phyloP scores from a whole-genome alignment of 2,113 vertebrate species.

The Dicentrarchus labrax region DNA sequence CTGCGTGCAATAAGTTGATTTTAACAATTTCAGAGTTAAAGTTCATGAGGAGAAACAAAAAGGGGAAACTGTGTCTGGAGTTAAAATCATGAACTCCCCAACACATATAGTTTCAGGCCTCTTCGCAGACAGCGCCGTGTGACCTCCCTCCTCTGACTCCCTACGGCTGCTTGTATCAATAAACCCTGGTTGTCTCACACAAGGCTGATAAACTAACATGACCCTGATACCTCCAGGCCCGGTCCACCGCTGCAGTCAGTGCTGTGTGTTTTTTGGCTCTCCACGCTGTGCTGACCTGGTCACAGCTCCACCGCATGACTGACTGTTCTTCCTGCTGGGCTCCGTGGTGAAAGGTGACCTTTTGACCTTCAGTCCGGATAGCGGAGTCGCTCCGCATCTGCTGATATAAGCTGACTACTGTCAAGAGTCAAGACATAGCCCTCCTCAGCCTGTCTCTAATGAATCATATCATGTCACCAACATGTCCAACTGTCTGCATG shows the following conservation, averaged over 20 bases:
- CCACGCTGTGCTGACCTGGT: background rate
- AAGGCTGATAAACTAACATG: conserved; percentile 28
- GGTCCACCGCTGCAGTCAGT: background rate
- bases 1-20: background rate
- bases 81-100: background rate
- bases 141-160: conserved; percentile 22
- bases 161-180: conserved; percentile 32
- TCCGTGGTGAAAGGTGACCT: conserved; percentile 17
- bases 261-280: conserved; percentile 8
- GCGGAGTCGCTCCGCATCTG: background rate
- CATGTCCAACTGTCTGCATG: background rate
- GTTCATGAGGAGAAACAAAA: background rate
- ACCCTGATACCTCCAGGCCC: conserved; percentile 16
- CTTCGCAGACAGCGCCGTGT: background rate
- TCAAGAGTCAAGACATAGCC: background rate
- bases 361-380: conserved; percentile 10
- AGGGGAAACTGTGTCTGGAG: background rate
- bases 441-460: conserved; percentile 7
- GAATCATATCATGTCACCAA: background rate
- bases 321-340: conserved; percentile 14
- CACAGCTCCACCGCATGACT: background rate
- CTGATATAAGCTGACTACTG: conserved; percentile 8
- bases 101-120: background rate
- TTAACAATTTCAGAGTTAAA: background rate
- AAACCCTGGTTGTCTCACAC: conserved; percentile 21